phyloP scores from a whole-genome alignment of 2,888 invertebrate species.

The Lapara coniferarum region DNA sequence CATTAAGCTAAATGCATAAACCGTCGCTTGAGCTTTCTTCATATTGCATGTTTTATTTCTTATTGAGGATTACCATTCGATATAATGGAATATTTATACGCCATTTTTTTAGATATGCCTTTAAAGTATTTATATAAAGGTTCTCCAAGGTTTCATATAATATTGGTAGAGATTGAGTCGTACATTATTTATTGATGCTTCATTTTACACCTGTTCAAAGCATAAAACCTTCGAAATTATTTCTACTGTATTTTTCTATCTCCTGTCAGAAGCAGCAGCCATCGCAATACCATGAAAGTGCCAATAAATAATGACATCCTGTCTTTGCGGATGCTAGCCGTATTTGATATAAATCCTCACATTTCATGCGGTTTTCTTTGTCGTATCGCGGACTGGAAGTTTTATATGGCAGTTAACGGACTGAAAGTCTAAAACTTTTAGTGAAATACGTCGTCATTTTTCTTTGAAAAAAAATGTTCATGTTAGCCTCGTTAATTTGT shows the following conservation, averaged over 20 bases:
- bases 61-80: neutral
- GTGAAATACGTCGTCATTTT: slow-evolving; percentile 9
- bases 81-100: neutral
- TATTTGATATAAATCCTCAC: slow-evolving; percentile 12
- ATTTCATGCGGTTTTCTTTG: neutral
- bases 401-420: neutral
- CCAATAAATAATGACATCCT: slow-evolving; percentile 2
- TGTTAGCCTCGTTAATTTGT: slow-evolving; percentile 19
- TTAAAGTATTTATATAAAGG: too few relatives aligned
- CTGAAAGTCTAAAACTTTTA: slow-evolving; percentile 11
- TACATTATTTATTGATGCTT: neutral
- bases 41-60: neutral
- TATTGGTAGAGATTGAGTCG: neutral
- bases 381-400: slow-evolving; percentile 6
- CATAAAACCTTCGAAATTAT: neutral
- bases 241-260: neutral
- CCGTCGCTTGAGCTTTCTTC: neutral
- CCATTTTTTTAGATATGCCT: too few relatives aligned
- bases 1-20: neutral
- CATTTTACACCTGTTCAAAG: neutral
- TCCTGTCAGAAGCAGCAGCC: slow-evolving; percentile 1
- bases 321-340: neutral
- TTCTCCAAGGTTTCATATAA: too few relatives aligned
- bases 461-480: neutral
- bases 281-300: neutral